phyloP scores from a whole-genome alignment of 2,797 vertebrate species.

The Cuniculus paca region DNA sequence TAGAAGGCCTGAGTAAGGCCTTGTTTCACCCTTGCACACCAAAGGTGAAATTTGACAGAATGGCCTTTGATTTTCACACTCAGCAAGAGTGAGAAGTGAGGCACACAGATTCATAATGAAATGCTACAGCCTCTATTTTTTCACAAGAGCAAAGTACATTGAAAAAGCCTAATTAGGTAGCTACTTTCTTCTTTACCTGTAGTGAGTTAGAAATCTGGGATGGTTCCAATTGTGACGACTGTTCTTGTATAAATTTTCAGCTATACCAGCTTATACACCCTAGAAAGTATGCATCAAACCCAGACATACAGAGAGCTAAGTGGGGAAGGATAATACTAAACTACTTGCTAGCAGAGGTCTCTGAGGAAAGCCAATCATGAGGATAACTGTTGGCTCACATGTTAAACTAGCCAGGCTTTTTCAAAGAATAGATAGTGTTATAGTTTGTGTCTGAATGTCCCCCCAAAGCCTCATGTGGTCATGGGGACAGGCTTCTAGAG shows the following conservation, averaged over 20 bases:
- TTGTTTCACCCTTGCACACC: neutral
- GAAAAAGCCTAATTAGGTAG: slow-evolving; percentile 36
- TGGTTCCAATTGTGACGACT: slow-evolving; percentile 32
- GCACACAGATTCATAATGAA: slow-evolving; percentile 37
- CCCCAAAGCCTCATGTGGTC: too few relatives aligned
- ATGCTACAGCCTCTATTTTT: slow-evolving; percentile 48
- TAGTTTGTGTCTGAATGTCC: too few relatives aligned
- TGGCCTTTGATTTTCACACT: slow-evolving; percentile 38
- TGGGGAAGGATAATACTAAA: neutral
- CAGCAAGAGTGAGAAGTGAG: neutral
- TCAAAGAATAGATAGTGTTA: neutral
- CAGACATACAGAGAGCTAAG: slow-evolving; percentile 5
- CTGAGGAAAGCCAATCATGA: neutral
- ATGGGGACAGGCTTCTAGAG: too few relatives aligned
- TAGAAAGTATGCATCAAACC: neutral
- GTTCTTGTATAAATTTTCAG: slow-evolving; percentile 36
- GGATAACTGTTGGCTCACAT: neutral
- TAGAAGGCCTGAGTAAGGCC: neutral
- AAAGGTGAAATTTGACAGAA: slow-evolving; percentile 24
- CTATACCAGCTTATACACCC: slow-evolving; percentile 38
- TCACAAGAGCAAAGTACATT: slow-evolving; percentile 46
- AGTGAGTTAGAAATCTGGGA: neutral
- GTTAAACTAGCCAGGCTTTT: neutral
- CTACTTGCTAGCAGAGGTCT: neutral
- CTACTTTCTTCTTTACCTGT: slow-evolving; percentile 56